Evolutionary conservation across 2,797 vertebrate species (phyloP).

Genomic region (Acropternis orthonyx): DNA sequence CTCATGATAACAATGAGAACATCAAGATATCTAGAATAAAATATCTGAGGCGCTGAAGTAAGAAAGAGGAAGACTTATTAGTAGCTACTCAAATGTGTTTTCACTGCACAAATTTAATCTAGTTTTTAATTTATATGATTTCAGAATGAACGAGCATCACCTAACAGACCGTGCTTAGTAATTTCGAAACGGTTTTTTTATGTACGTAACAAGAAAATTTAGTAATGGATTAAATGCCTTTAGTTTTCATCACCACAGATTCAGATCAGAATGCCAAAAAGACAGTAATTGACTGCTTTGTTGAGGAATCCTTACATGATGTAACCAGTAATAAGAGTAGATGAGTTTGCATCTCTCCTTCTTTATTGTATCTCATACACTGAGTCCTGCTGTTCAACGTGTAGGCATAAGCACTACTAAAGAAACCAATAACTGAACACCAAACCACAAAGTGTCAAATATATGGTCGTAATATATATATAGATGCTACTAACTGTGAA

Average conservation of each 20-base stretch:
- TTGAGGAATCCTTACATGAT: not conserved
- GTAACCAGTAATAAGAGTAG: not conserved
- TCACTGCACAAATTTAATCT: not conserved
- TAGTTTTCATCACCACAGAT: not conserved
- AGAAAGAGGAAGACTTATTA: not conserved
- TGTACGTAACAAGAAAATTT: not conserved
- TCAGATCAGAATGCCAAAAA: not conserved
- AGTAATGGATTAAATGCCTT: not conserved
- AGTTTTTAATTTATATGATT: slow-evolving; percentile 2
- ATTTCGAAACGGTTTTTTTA: not conserved
- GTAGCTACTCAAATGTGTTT: slow-evolving; percentile 17
- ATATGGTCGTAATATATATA: slow-evolving; percentile 20
- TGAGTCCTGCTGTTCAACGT: slow-evolving; percentile 31
- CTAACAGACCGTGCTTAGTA: not conserved
- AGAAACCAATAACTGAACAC: slow-evolving; percentile 57
- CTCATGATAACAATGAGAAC: not conserved
- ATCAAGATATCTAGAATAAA: slow-evolving; percentile 1
- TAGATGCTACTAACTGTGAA: slow-evolving; percentile 55
- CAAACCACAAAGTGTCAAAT: slow-evolving; percentile 60
- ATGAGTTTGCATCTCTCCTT: slow-evolving; percentile 32
- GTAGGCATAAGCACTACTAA: slow-evolving; percentile 24
- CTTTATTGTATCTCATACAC: slow-evolving; percentile 10
- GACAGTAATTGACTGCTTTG: not conserved
- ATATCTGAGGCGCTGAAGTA: not conserved
- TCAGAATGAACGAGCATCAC: slow-evolving; percentile 18